phyloP scores from a whole-genome alignment of 2,888 invertebrate species.

The Drosophila diplacantha region DNA sequence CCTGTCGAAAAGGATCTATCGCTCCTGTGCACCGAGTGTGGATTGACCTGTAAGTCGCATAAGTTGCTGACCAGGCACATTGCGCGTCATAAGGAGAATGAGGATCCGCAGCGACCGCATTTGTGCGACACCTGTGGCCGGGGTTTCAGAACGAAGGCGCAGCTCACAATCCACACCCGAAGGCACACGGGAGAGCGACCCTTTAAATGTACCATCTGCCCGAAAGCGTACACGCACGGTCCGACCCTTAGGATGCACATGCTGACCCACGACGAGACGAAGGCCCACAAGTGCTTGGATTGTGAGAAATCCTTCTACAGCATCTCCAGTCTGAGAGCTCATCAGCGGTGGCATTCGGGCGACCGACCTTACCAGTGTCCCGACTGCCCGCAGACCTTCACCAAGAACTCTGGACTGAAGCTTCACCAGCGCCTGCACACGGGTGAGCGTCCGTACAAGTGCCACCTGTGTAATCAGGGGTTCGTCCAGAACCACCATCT shows the following conservation, averaged over 20 bases:
- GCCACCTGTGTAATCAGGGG: slow-evolving; percentile 19
- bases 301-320: slow-evolving; percentile 34
- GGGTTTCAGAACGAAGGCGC: slow-evolving; percentile 23
- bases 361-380: slow-evolving; percentile 28
- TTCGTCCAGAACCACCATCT: slow-evolving; percentile 36
- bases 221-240: slow-evolving; percentile 27
- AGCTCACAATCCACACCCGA: slow-evolving; percentile 26
- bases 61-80: slow-evolving; percentile 18
- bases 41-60: slow-evolving; percentile 17
- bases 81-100: slow-evolving; percentile 7
- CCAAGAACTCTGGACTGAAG: slow-evolving; percentile 28
- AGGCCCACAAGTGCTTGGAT: slow-evolving; percentile 32
- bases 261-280: slow-evolving; percentile 22
- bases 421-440: slow-evolving; percentile 32
- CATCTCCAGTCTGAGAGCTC: slow-evolving; percentile 7
- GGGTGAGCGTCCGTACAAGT: slow-evolving; percentile 30
- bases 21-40: slow-evolving; percentile 31
- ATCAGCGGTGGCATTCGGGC: slow-evolving; percentile 24
- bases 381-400: slow-evolving; percentile 24
- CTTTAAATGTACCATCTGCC: slow-evolving; percentile 23
- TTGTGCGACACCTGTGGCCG: slow-evolving; percentile 34
- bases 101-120: slow-evolving; percentile 17
- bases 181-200: slow-evolving; percentile 40
- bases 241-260: slow-evolving; percentile 23
- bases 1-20: background rate